Base-by-base conservation (phyloP, 2,113 vertebrate species). In the Dasyprocta punctata region DNA sequence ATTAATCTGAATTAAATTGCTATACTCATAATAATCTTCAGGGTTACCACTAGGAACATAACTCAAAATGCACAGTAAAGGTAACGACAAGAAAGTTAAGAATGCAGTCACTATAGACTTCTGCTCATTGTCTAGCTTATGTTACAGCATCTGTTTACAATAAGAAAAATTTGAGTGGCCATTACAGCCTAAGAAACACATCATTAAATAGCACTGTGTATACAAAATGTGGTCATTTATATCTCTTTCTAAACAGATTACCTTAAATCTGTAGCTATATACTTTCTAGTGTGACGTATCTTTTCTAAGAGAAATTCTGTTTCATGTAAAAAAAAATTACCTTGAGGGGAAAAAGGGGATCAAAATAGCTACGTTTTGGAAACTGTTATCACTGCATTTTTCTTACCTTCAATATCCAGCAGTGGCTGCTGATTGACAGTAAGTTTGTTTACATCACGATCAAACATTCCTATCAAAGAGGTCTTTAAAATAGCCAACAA, bases 401-500 rank as follows among this genome's bases (percentile, higher is more conserved):
- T 93, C 99, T 98, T 98, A 99, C 99, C 99, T 98, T 97, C 82
- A 44, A 97, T 5, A 54, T 98, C 98, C 80, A 98, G 71, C 84
- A 99, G 83, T 0, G 97, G 90, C 86, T 97, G 98, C 73, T 98
- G 98, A 97, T 97, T 99, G 93, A 99, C 94, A 65, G 92, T 98
- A 91, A 99, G 98, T 97, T 99, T 99, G 98, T 99, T 99, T 65
- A 99, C 99, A 38, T 99, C 99, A 20, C 97, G 97, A 77, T 99
- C 99, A 83, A 99, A 99, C 99, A 99, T 99, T 47, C 98, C 98
- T 10, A 98, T 97, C 93, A 99, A 98, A 60, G 99, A 99, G 0
- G 99, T 99, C 98, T 99, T 99, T 20, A 99, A 87, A 96, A 99
- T 98, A 20, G 99, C 99, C 97, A 99, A 97, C 95, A 99, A 96